Percentiles rank a stretch among this genome's conserved stretches.
Conservation (phyloP, 2,113 vertebrate species). For the Entomyzon cyanotis region DNA sequence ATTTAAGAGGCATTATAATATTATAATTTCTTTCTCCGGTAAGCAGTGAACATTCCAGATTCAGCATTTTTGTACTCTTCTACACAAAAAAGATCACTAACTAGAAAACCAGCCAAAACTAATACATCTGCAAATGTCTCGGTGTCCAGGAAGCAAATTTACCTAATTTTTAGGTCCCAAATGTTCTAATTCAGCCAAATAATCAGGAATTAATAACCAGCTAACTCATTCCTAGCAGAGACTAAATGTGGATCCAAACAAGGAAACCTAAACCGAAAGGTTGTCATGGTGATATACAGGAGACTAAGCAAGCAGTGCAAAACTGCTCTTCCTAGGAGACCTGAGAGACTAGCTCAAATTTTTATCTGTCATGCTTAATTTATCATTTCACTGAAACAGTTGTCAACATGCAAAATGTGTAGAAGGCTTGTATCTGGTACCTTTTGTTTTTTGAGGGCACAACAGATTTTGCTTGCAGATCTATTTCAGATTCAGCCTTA, state of each 20-base stretch:
- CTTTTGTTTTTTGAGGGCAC: slow-evolving; percentile 40
- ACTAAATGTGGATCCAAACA: slow-evolving; percentile 49
- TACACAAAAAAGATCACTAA: background rate
- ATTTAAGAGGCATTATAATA: background rate
- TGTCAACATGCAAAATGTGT: slow-evolving; percentile 65
- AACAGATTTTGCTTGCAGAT: slow-evolving; percentile 50
- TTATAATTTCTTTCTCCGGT: background rate
- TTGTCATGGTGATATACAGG: slow-evolving; percentile 73
- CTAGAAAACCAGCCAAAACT: background rate
- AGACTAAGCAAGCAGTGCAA: slow-evolving; percentile 54
- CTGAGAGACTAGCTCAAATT: slow-evolving; percentile 70
- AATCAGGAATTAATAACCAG: slow-evolving; percentile 30
- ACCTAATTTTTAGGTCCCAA: background rate
- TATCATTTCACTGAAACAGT: slow-evolving; percentile 69
- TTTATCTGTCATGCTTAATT: slow-evolving; percentile 74
- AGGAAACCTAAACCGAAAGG: slow-evolving; percentile 57
- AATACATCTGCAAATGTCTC: background rate
- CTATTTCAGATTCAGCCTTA: background rate
- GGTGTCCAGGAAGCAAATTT: background rate
- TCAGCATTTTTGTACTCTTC: background rate
- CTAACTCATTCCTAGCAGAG: slow-evolving; percentile 11
- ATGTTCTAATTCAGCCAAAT: background rate
- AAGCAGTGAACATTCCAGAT: background rate
- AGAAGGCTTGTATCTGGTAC: slow-evolving; percentile 35
- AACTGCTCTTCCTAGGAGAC: slow-evolving; percentile 55